phyloP scores from a whole-genome alignment of 2,797 vertebrate genomes.

The Acrocephalus scirpaceus region DNA sequence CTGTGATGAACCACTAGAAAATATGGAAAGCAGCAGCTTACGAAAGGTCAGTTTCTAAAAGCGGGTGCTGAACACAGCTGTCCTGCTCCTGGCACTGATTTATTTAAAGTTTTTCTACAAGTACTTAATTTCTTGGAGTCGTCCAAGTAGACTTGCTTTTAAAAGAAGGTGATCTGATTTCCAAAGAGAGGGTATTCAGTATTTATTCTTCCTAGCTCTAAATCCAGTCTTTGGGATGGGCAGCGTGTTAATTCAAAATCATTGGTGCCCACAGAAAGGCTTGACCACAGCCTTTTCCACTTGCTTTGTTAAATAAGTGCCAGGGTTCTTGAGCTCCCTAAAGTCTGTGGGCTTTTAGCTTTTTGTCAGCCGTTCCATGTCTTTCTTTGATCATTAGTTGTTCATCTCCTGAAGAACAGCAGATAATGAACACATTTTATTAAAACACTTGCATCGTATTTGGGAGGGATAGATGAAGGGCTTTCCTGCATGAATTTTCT shows the following conservation, averaged over 20 bases:
- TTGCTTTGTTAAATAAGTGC: background rate
- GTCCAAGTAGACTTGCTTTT: background rate
- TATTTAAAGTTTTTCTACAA: background rate
- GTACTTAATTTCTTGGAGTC: background rate
- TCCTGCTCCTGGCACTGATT: background rate
- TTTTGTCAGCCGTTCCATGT: background rate
- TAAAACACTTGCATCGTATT: background rate
- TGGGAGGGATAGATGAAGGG: slow-evolving; percentile 19
- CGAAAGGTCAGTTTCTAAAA: background rate
- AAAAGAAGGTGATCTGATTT: background rate
- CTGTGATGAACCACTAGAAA: background rate
- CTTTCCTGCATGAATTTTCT: background rate
- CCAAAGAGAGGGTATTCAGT: background rate
- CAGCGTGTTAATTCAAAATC: background rate
- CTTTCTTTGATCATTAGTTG: background rate
- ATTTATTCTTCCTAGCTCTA: background rate
- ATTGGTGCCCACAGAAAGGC: background rate
- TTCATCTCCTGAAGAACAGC: slow-evolving; percentile 24
- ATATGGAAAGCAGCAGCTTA: background rate
- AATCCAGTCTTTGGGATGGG: background rate
- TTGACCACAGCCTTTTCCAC: background rate
- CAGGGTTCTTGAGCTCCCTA: background rate
- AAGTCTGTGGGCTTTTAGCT: background rate
- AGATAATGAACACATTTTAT: slow-evolving; percentile 18
- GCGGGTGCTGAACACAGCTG: background rate